These are phyloP conservation scores for Mohoua ochrocephala DNA, from an alignment of 2,113 vertebrate species.

Conservation along the genomic window DNA sequence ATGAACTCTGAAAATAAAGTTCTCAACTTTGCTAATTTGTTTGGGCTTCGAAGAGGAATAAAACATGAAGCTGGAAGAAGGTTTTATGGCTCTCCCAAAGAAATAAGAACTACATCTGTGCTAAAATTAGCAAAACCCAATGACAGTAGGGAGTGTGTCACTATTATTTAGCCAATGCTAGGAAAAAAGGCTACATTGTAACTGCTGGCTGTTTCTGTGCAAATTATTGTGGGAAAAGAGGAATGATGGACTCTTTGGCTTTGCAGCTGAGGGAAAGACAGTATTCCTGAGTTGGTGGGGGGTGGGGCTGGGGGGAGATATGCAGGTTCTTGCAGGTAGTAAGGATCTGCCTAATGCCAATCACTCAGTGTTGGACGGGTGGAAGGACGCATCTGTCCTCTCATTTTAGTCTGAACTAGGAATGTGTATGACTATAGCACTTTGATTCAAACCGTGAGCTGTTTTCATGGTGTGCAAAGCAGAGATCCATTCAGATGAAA, in stretches of 20 bases:
- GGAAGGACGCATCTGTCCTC: neutral
- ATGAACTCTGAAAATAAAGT: conserved; percentile 80
- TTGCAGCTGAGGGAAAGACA: conserved; percentile 33
- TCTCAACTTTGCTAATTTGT: conserved; percentile 76
- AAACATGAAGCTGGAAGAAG: conserved; percentile 69
- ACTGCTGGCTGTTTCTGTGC: conserved; percentile 17
- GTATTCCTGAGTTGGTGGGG: neutral
- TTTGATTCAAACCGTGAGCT: neutral
- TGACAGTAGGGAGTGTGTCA: neutral
- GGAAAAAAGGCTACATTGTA: conserved; percentile 29
- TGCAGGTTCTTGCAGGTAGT: neutral
- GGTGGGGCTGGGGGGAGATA: neutral
- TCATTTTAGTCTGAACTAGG: neutral
- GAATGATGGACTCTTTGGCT: conserved; percentile 28
- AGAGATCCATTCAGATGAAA: neutral
- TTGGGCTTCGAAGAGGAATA: conserved; percentile 73
- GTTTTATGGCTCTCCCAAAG: conserved; percentile 59
- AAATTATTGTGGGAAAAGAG: conserved; percentile 57
- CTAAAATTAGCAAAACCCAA: conserved; percentile 59
- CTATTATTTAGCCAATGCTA: conserved; percentile 41
- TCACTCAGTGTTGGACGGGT: fast-evolving
- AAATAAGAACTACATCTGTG: conserved; percentile 51
- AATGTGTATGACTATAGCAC: fast-evolving
- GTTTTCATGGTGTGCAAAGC: neutral
- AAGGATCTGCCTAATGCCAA: neutral